Conservation (phyloP, 2,888 invertebrate genomes). For the Mythimna impura region DNA sequence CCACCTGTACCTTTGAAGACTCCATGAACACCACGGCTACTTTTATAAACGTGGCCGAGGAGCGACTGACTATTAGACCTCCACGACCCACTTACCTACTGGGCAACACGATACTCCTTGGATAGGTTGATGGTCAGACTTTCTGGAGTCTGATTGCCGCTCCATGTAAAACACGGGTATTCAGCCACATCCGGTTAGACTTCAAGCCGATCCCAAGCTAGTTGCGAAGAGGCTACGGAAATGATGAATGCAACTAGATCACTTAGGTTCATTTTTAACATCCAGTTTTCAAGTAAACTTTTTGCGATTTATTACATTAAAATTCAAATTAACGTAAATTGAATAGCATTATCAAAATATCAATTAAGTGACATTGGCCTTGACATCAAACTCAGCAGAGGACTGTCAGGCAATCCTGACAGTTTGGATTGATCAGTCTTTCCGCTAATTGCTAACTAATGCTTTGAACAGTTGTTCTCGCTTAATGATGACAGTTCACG, state of each 20-base stretch:
- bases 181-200: too few relatives aligned
- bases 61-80: too few relatives aligned
- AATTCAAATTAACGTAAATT: conserved; percentile 5
- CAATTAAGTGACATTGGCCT: conserved; percentile 57
- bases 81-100: too few relatives aligned
- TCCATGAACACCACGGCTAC: too few relatives aligned
- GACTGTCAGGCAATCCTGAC: conserved; percentile 42
- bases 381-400: conserved; percentile 39
- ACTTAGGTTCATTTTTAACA: too few relatives aligned
- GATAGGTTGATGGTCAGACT: too few relatives aligned
- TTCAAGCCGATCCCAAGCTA: too few relatives aligned
- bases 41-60: too few relatives aligned
- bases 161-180: too few relatives aligned
- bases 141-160: neutral
- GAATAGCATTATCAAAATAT: conserved; percentile 6
- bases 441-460: conserved; percentile 51
- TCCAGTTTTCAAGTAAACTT: neutral
- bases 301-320: neutral
- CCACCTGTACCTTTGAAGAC: too few relatives aligned
- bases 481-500: conserved; percentile 62
- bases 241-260: conserved; percentile 12
- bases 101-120: too few relatives aligned
- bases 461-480: conserved; percentile 41
- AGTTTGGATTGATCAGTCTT: conserved; percentile 50
- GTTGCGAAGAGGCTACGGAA: too few relatives aligned